Percentiles rank a stretch among this genome's conserved stretches.
phyloP scores from a whole-genome alignment of 92 coral and sea anemone species.

The Epizoanthus scotinus region DNA sequence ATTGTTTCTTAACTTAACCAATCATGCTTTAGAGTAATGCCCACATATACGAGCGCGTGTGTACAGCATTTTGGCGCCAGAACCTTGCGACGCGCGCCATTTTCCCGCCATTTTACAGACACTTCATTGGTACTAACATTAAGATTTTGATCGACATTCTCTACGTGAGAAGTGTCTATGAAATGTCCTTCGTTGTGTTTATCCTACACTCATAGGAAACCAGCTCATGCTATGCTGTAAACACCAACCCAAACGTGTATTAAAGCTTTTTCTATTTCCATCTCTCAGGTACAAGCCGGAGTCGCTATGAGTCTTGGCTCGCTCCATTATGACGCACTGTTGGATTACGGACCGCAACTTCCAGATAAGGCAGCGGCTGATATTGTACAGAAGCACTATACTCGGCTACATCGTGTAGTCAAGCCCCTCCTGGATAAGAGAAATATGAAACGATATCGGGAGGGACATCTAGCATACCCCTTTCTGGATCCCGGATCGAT shows the following conservation, averaged over 20 bases:
- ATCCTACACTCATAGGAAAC: no score
- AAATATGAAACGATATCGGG: conserved; percentile 61
- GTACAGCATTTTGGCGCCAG: background rate
- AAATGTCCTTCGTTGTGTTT: no score
- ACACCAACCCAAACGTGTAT: no score
- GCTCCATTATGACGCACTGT: conserved; percentile 81
- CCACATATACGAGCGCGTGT: no score
- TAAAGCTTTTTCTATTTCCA: no score
- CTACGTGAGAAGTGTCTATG: no score
- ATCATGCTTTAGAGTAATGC: no score
- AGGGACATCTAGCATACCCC: conserved; percentile 96
- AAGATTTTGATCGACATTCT: no score
- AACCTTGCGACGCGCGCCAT: background rate
- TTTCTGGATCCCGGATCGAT: conserved; percentile 95
- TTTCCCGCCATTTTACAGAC: background rate
- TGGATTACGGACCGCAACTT: conserved; percentile 80
- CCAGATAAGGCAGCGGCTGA: conserved; percentile 56
- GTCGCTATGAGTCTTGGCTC: conserved; percentile 96
- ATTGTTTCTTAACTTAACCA: no score
- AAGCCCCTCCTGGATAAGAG: conserved; percentile 77
- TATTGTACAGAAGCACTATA: conserved; percentile 73
- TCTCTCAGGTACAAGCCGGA: conserved; percentile 81
- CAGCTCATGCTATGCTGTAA: no score
- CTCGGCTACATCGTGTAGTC: conserved; percentile 52
- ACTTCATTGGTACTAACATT: no score